These are phyloP conservation scores for Polietes domitor DNA, from an alignment of 2,888 invertebrate genomes.

Conservation along the genomic window DNA sequence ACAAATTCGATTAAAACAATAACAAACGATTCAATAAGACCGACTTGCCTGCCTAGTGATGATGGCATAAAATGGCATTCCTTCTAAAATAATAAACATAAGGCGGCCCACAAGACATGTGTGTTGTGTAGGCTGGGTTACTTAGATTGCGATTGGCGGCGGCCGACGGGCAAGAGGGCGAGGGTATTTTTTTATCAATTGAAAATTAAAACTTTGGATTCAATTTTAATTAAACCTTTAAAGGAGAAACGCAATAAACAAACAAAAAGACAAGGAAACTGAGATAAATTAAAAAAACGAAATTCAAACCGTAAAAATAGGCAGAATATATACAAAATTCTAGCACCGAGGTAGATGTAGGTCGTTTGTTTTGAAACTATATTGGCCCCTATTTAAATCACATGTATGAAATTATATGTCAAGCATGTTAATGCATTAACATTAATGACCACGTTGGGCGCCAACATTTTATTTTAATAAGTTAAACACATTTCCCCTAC, in stretches of 20 bases:
- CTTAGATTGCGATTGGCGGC: not conserved
- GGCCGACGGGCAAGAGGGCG: not conserved
- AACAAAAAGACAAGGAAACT: slow-evolving; percentile 17
- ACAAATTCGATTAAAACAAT: slow-evolving; percentile 40
- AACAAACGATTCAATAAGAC: slow-evolving; percentile 35
- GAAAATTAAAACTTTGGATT: slow-evolving; percentile 51
- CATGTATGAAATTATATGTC: too few species aligned
- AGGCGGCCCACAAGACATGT: slow-evolving; percentile 35
- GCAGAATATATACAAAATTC: not conserved
- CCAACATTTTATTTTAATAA: too few species aligned
- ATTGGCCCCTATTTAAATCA: too few species aligned
- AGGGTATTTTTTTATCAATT: slow-evolving; percentile 40
- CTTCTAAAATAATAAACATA: slow-evolving; percentile 17
- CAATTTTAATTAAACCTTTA: slow-evolving; percentile 54
- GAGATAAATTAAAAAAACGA: slow-evolving; percentile 10
- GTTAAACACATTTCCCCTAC: too few species aligned
- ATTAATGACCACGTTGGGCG: too few species aligned
- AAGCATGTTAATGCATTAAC: too few species aligned
- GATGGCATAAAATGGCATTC: slow-evolving; percentile 57
- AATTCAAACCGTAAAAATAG: not conserved
- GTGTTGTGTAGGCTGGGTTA: not conserved
- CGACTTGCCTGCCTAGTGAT: slow-evolving; percentile 23
- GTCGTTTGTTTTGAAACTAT: too few species aligned
- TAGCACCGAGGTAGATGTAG: not conserved
- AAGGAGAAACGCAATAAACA: slow-evolving; percentile 40